Conservation (phyloP, 35 echinoderm and acorn worm species). For the Stichopus chloronotus region DNA sequence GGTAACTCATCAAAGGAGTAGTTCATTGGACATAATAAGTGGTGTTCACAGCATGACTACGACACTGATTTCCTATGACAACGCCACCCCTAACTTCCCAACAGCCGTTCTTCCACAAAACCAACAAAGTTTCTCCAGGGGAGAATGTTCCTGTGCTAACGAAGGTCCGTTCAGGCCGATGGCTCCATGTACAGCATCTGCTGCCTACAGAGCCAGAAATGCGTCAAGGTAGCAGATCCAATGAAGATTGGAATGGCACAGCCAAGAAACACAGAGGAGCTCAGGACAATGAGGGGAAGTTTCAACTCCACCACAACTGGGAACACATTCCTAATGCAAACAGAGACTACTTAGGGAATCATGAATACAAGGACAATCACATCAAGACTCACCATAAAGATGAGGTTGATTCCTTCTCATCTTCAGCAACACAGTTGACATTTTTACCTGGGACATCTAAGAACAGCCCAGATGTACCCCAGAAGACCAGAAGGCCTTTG, state of each 20-base stretch:
- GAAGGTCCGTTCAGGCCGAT: conserved; percentile 77
- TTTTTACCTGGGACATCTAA: background rate
- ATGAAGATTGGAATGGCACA: background rate
- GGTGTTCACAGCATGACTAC: background rate
- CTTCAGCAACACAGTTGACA: conserved; percentile 7
- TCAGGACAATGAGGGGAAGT: background rate
- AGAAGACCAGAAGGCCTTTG: background rate
- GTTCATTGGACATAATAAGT: background rate
- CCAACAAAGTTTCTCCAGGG: conserved; percentile 42
- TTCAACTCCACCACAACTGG: background rate
- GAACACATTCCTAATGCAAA: background rate
- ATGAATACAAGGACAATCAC: background rate
- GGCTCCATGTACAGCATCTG: conserved; percentile 74
- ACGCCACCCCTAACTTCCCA: conserved; percentile 6
- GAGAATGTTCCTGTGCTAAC: conserved; percentile 3
- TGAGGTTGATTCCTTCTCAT: background rate
- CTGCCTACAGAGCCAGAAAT: background rate
- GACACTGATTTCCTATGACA: conserved; percentile 34
- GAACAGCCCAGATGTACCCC: background rate
- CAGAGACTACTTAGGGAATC: background rate
- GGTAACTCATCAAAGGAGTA: too few species aligned
- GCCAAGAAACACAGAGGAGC: background rate
- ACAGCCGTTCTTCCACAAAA: conserved; percentile 20
- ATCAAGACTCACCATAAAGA: background rate
- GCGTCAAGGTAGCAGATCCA: background rate